Percentiles rank a stretch among this genome's conserved stretches.
Evolutionary conservation across 1,140 invertebrate genomes (phyloP).

Genomic region (Nephila pilipes): DNA sequence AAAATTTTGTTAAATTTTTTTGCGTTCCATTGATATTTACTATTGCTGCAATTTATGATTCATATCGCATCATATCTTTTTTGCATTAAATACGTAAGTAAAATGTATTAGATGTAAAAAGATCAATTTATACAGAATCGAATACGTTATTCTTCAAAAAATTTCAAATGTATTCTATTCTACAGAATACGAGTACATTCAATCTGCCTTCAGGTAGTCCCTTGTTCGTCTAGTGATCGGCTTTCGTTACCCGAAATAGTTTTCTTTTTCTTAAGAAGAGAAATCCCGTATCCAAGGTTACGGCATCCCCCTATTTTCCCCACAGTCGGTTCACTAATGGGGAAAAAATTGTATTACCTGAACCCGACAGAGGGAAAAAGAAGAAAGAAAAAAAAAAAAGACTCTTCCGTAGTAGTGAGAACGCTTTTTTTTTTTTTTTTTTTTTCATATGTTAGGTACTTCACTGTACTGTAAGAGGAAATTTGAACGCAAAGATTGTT

Average conservation of each 20-base stretch:
- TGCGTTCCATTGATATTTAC: no score
- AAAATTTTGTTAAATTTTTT: no score
- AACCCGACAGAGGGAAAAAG: not conserved
- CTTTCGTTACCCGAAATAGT: not conserved
- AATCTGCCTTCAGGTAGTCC: not conserved
- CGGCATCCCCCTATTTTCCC: not conserved
- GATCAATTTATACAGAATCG: no score
- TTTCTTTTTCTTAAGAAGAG: not conserved
- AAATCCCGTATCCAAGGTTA: not conserved
- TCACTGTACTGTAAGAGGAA: not conserved
- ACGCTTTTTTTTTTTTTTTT: not conserved
- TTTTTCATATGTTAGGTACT: not conserved
- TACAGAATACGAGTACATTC: not conserved
- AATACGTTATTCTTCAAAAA: no score
- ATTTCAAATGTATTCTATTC: not conserved
- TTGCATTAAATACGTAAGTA: no score
- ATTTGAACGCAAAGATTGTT: not conserved
- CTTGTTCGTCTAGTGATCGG: not conserved
- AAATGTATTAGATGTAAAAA: no score
- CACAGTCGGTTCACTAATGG: not conserved
- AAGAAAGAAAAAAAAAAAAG: not conserved
- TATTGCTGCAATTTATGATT: no score
- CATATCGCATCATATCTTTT: no score
- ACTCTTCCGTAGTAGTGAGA: not conserved
- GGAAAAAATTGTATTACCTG: constrained; percentile 25